Percentiles rank a stretch among this genome's conserved stretches.
Conservation (phyloP, 2,888 invertebrate genomes). For the Crossocerus cetratus region DNA sequence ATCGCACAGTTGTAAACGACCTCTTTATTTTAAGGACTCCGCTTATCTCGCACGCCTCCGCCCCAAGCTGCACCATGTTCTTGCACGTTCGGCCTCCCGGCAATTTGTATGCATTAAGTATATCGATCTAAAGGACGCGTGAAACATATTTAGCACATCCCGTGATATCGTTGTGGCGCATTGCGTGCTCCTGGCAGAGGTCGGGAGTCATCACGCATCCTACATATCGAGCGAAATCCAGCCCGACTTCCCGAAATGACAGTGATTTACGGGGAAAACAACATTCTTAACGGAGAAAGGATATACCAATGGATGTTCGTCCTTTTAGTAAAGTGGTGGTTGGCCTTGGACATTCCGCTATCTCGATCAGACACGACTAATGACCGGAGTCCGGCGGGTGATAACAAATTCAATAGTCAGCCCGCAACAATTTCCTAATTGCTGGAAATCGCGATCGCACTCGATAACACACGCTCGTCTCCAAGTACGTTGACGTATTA, state of each 20-base stretch:
- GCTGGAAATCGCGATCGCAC: conserved; percentile 22
- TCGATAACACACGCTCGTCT: conserved; percentile 20
- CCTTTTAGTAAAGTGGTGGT: too few species aligned
- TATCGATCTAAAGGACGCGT: conserved; percentile 42
- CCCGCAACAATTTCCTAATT: conserved; percentile 19
- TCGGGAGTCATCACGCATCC: conserved; percentile 3
- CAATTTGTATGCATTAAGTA: conserved; percentile 34
- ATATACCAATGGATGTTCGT: too few species aligned
- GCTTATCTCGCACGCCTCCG: conserved; percentile 9
- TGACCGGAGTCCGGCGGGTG: neutral
- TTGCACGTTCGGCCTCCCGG: conserved; percentile 13
- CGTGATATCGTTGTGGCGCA: conserved; percentile 28
- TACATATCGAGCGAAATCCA: too few species aligned
- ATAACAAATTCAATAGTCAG: conserved; percentile 13
- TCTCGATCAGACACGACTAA: conserved; percentile 7
- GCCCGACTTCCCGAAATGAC: too few species aligned
- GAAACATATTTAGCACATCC: conserved; percentile 26
- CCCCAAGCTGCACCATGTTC: neutral
- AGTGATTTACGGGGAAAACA: too few species aligned
- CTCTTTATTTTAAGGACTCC: conserved; percentile 7
- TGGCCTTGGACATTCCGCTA: neutral
- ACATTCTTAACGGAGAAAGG: too few species aligned
- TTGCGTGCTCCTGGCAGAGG: conserved; percentile 37
- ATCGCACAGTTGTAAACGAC: neutral
- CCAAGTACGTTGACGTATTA: conserved; percentile 12